Evolutionary conservation across 2,797 vertebrate genomes (phyloP).

Genomic region (Clarias laeviceps): DNA sequence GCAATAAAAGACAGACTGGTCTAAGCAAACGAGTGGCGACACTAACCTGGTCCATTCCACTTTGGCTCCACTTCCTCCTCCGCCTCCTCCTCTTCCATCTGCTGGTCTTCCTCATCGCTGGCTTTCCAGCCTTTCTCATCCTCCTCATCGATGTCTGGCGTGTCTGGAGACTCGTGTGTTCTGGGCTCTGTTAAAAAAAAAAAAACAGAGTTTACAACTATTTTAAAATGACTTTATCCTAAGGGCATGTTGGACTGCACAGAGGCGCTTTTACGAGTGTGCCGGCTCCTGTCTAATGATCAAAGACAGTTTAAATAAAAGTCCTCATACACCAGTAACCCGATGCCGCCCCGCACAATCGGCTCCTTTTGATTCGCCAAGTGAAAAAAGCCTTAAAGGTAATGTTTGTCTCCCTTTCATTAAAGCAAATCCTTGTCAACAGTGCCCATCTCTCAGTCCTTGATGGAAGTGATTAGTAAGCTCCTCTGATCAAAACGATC

Average conservation of each 20-base stretch:
- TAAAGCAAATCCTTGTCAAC: constrained; percentile 62
- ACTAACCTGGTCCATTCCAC: constrained; percentile 88
- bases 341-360: constrained; percentile 55
- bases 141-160: constrained; percentile 64
- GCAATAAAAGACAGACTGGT: constrained; percentile 26
- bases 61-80: constrained; percentile 46
- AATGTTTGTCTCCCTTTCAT: constrained; percentile 42
- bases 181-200: constrained; percentile 63
- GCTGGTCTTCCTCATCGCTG: constrained; percentile 64
- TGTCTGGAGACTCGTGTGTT: constrained; percentile 66
- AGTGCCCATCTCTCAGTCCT: constrained; percentile 64
- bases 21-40: background rate
- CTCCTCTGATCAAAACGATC: constrained; percentile 68
- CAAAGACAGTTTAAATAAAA: constrained; percentile 60
- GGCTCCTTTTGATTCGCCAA: constrained; percentile 58
- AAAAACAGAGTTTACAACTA: background rate
- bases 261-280: background rate
- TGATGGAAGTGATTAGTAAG: constrained; percentile 69
- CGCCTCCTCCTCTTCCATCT: constrained; percentile 61
- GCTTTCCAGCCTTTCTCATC: constrained; percentile 58
- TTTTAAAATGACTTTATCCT: background rate
- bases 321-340: constrained; percentile 57
- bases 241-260: background rate
- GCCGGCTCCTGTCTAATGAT: constrained; percentile 63
- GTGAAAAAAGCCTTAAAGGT: constrained; percentile 48